These are phyloP conservation scores for Salvelinus fontinalis DNA, from an alignment of 2,113 vertebrate species.

Conservation along the genomic window DNA sequence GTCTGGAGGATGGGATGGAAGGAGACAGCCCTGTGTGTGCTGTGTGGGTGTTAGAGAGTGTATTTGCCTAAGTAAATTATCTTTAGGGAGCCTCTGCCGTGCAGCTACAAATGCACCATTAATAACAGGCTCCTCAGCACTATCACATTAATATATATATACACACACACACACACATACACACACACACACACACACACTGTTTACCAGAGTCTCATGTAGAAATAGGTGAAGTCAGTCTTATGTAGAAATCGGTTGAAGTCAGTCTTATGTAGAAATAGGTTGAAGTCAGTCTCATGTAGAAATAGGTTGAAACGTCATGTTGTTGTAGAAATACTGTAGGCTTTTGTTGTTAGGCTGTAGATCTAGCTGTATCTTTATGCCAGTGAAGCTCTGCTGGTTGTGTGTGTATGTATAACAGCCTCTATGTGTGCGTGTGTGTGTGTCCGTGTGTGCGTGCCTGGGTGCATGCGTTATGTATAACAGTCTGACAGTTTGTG, in stretches of 20 bases:
- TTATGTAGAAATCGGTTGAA: background rate
- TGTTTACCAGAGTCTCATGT: background rate
- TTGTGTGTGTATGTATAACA: too few species aligned
- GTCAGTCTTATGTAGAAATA: too few species aligned
- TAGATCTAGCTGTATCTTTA: too few species aligned
- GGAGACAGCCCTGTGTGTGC: slow-evolving; percentile 42
- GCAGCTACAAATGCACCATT: slow-evolving; percentile 41
- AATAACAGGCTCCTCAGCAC: slow-evolving; percentile 21
- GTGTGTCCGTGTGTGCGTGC: background rate
- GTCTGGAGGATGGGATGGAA: slow-evolving; percentile 50
- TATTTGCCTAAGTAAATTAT: slow-evolving; percentile 52
- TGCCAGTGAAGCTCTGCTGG: too few species aligned
- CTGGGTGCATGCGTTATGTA: background rate
- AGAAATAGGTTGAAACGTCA: background rate
- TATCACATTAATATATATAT: background rate
- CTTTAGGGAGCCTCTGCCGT: slow-evolving; percentile 47
- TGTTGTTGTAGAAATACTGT: too few species aligned
- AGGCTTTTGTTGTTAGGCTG: too few species aligned
- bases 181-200: slow-evolving; percentile 6
- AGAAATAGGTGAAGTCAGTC: too few species aligned
- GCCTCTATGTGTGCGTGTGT: too few species aligned
- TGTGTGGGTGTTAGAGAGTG: slow-evolving; percentile 20
- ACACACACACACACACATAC: background rate
- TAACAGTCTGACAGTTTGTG: slow-evolving; percentile 41
- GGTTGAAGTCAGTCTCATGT: background rate